phyloP scores from a whole-genome alignment of 2,113 vertebrate genomes.

The Hiodon alosoides region DNA sequence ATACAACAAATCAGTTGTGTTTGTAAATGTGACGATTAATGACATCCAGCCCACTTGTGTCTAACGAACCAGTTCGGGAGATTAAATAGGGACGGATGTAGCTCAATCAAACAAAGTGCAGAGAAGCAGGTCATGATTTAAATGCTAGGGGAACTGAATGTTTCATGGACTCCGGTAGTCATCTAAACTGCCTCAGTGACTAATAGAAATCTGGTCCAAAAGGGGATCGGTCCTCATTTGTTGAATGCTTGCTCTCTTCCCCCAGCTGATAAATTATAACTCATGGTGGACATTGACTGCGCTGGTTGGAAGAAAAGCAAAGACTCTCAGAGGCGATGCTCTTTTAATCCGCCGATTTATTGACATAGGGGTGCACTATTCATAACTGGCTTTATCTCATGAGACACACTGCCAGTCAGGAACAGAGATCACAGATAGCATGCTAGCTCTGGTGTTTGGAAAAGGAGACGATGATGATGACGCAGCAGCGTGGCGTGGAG shows the following conservation, averaged over 20 bases:
- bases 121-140: background rate
- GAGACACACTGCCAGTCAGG: background rate
- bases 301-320: background rate
- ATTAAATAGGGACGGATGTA: background rate
- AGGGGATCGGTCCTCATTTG: background rate
- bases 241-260: background rate
- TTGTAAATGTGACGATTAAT: conserved; percentile 8
- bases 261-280: conserved; percentile 8
- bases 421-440: background rate
- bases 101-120: background rate
- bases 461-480: background rate
- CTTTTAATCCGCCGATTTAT: background rate
- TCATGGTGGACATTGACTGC: conserved; percentile 10
- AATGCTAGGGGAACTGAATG: conserved; percentile 20
- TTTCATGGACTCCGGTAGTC: conserved; percentile 5
- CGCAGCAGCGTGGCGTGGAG: background rate
- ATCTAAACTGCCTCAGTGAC: conserved; percentile 11
- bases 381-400: background rate
- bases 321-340: background rate
- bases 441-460: background rate
- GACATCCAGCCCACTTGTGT: background rate
- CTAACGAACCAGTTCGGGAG: background rate
- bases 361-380: background rate
- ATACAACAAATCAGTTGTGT: conserved; percentile 6
- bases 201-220: conserved; percentile 8